Conservation (phyloP, 2,888 invertebrate genomes). For the Muscina levida region DNA sequence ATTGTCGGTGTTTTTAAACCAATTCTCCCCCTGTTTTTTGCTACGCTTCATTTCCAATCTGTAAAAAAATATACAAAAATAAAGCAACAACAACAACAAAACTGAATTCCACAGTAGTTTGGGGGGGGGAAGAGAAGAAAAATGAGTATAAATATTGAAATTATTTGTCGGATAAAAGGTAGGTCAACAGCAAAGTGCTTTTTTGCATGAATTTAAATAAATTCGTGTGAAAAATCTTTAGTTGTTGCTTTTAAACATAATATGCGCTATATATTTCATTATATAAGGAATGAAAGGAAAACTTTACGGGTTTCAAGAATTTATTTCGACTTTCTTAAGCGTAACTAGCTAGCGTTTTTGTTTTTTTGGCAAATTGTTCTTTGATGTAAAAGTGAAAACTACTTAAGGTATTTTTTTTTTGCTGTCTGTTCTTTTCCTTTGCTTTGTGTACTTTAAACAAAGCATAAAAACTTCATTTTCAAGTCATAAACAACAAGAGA, state of each 20-base stretch:
- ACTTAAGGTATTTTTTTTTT: slow-evolving; percentile 17
- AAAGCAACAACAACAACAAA: not conserved
- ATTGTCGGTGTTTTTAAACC: slow-evolving; percentile 44
- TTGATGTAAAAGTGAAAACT: slow-evolving; percentile 15
- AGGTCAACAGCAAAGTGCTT: not conserved
- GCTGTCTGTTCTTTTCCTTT: not conserved
- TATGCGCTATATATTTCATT: not conserved
- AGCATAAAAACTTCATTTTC: slow-evolving; percentile 13
- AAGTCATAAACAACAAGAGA: not conserved
- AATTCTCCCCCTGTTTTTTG: slow-evolving; percentile 26
- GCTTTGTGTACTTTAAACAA: not conserved
- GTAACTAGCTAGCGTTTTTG: slow-evolving; percentile 6
- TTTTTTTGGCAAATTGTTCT: not conserved
- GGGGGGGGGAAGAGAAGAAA: no score
- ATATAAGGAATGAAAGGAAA: not conserved
- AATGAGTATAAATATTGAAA: not conserved
- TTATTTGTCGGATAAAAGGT: not conserved
- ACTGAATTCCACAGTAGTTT: no score
- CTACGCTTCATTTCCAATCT: no score
- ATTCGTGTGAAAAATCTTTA: not conserved
- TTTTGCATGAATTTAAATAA: not conserved
- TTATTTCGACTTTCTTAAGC: not conserved
- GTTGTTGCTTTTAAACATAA: not conserved
- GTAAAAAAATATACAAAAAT: not conserved
- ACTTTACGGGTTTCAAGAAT: slow-evolving; percentile 5